These are phyloP conservation scores for Austrofundulus limnaeus DNA, from an alignment of 2,113 vertebrate genomes.

Conservation along the genomic window DNA sequence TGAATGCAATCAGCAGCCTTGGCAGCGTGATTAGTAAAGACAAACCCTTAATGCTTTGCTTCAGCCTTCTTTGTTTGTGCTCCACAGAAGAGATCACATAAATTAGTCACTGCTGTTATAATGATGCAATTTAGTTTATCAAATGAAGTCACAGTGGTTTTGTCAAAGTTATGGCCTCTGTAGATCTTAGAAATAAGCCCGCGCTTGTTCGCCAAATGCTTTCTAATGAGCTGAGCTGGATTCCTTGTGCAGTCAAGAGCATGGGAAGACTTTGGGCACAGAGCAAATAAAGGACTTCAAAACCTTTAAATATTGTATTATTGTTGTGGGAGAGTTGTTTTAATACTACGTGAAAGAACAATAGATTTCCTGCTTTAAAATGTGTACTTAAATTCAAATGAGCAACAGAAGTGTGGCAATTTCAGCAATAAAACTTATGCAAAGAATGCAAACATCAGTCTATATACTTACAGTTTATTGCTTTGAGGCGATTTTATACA, in stretches of 20 bases:
- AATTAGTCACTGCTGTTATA: slow-evolving; percentile 31
- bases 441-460: background rate
- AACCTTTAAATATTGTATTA: background rate
- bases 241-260: slow-evolving; percentile 6
- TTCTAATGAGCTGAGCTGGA: slow-evolving; percentile 31
- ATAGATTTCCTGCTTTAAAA: background rate
- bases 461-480: background rate
- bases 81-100: slow-evolving; percentile 9
- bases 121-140: slow-evolving; percentile 54
- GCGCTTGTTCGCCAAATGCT: slow-evolving; percentile 19
- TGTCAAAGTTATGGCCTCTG: slow-evolving; percentile 27
- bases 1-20: slow-evolving; percentile 53
- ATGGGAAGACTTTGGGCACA: background rate
- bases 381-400: background rate
- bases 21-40: slow-evolving; percentile 55
- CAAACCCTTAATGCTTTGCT: slow-evolving; percentile 33
- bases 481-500: background rate
- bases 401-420: too few species aligned
- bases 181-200: slow-evolving; percentile 33
- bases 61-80: slow-evolving; percentile 28
- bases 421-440: background rate
- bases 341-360: background rate
- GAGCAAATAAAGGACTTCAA: slow-evolving; percentile 12
- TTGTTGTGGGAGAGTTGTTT: slow-evolving; percentile 14
- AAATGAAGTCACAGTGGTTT: slow-evolving; percentile 46